Evolutionary conservation across 2,113 vertebrate species (phyloP).

Genomic region (Calyptomena viridis): DNA sequence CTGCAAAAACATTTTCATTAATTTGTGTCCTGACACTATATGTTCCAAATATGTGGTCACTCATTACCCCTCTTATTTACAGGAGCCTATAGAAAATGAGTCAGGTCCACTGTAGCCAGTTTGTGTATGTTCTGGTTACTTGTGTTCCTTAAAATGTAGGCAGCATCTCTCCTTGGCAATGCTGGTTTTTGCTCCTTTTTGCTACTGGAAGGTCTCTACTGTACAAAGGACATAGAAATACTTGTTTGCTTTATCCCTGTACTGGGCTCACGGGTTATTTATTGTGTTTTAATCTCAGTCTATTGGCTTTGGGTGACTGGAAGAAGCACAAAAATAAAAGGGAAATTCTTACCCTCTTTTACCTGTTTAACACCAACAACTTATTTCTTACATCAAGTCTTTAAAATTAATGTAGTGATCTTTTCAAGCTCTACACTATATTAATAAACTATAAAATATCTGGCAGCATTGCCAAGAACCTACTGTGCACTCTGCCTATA

Average conservation of each 20-base stretch:
- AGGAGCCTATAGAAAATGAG: background rate
- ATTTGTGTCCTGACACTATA: background rate
- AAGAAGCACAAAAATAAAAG: background rate
- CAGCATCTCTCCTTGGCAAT: background rate
- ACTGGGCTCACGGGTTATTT: background rate
- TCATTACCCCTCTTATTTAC: background rate
- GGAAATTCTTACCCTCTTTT: background rate
- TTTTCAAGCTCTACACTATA: background rate
- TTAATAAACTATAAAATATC: background rate
- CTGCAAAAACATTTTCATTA: background rate
- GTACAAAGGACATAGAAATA: background rate
- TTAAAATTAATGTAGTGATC: slow-evolving; percentile 8
- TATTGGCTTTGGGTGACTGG: background rate
- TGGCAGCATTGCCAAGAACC: background rate
- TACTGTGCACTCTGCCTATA: background rate
- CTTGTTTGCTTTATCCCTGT: background rate
- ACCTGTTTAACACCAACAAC: background rate
- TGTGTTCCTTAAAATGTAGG: background rate
- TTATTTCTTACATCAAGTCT: background rate
- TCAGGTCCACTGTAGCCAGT: background rate
- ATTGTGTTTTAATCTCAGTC: background rate
- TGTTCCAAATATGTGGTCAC: background rate
- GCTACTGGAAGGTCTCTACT: background rate
- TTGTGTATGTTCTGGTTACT: background rate
- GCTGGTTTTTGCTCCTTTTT: background rate